Evolutionary conservation across 2,113 vertebrate genomes (phyloP), one percentile per base, ranked within the genome.

Genomic region (Agelaius phoeniceus): DNA sequence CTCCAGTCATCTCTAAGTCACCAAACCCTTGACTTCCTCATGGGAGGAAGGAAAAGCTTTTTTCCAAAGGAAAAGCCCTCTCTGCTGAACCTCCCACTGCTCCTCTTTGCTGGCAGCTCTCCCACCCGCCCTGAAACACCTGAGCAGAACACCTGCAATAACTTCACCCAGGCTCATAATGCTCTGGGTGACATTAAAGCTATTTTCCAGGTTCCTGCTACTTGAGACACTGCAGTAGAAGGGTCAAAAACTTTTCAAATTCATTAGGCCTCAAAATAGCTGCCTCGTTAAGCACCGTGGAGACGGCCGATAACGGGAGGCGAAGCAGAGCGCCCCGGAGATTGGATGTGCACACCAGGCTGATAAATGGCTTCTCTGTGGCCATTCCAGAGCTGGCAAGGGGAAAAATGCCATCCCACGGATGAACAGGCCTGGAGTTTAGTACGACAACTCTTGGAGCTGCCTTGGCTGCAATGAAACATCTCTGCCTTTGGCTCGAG

Each of bases 361-460:
- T 87, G 94, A 92, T 83, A 78, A 91, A 87, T 61, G 91, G 85
- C 75, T 93, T 66, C 89, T 81, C 77, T 10, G 57, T 72, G 89
- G 84, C 88, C 49, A 23, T 84, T 95, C 86, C 94, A 62, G 89
- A 92, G 67, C 87, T 0, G 0, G 72, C 90, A 84, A 73, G 87
- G 94, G 83, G 78, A 91, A 93, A 96, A 93, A 90, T 33, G 76
- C 83, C 80, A 88, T 90, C 88, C 85, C 83, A 91, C 9, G 83
- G 39, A n/a, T 84, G 68, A 95, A 33, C 68, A 74, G 49, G 43
- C 5, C 68, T 6, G 37, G 76, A 63, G 83, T 67, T 77, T 21
- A 86, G 76, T n/a, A 66, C 0, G 0, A 83, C 88, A 90, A 58
- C 77, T 87, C 73, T 37, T 15, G 62, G 48, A 96, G 48, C 39